Conservation (phyloP, 2,888 invertebrate genomes). For the Hirtodrosophila trivittata region DNA sequence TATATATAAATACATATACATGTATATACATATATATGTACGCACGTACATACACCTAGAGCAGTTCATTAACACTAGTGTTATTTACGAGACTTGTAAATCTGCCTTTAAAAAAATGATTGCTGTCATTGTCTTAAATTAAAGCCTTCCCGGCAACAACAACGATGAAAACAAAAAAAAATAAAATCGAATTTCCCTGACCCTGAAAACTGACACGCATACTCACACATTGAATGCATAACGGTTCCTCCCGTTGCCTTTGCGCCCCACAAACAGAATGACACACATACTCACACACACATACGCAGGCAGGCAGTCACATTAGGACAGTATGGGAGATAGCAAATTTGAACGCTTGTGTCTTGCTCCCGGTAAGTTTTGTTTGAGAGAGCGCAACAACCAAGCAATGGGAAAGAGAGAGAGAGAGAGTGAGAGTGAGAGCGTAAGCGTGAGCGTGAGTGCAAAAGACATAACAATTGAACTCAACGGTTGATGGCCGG, state of each 20-base stretch:
- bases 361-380: constrained; percentile 61
- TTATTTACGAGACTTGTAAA: constrained; percentile 25
- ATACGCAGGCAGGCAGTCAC: constrained; percentile 1
- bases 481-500: constrained; percentile 46
- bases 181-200: constrained; percentile 81
- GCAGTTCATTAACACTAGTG: constrained; percentile 49
- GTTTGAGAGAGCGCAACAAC: constrained; percentile 49
- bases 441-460: constrained; percentile 41
- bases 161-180: constrained; percentile 20
- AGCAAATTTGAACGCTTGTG: constrained; percentile 62
- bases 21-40: constrained; percentile 2
- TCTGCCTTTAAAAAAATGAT: constrained; percentile 34
- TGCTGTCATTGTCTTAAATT: constrained; percentile 45
- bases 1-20: constrained; percentile 1
- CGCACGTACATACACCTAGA: background rate
- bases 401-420: constrained; percentile 12
- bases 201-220: constrained; percentile 75
- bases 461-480: constrained; percentile 52
- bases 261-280: constrained; percentile 34
- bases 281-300: constrained; percentile 9
- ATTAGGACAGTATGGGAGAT: constrained; percentile 33
- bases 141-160: constrained; percentile 23
- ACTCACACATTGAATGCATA: constrained; percentile 54
- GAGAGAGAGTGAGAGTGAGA: constrained; percentile 15
- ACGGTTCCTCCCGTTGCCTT: constrained; percentile 59